Base-by-base conservation (phyloP, 2,113 vertebrate species). In the Alligator sinensis region DNA sequence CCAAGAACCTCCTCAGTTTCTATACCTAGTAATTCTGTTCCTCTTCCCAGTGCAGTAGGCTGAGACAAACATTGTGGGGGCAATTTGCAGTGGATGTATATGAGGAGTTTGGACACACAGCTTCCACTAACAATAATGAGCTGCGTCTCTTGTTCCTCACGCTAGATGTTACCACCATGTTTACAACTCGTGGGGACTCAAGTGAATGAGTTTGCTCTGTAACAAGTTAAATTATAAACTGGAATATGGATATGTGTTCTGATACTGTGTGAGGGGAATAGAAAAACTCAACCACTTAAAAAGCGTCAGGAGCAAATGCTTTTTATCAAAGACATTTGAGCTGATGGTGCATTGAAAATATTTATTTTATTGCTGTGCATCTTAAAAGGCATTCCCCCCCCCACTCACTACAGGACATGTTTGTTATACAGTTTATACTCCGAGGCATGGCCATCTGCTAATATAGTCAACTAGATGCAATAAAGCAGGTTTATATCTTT, bases 371-470 rank as follows among this genome's bases (percentile, higher is more conserved):
- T 74, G 74, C 90, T 60, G 57, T 63, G 28, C 4, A 24, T 89
- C 68, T 79, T 88, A 75, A 90, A 82, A 89, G 34, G 76, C 83
- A 13, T 77, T n/a, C 11, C 13, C 84, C 80, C 70, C 77, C 77
- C 38, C 19, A 2, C 63, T 24, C 17, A 72, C 64, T 28, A 54
- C 55, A 64, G 77, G 61, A 81, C 93, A 62, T 95, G 95, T 91
- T 91, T 92, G 87, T 93, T 72, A 87, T 72, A 88, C 61, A 18
- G 94, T 89, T 77, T 64, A 21, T 82, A 83, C 78, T 92, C 81
- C 75, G 62, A 72, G 92, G 82, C 82, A 88, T 28, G 89, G 64
- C 95, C 95, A 81, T 94, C 96, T 95, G 94, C 92, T 96, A 94
- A 95, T 96, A 84, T 12, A 96, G 89, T 88, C 85, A 83, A n/a